Evolutionary conservation across 1,140 invertebrate genomes (phyloP).

Genomic region (Drosophila ohnishii): DNA sequence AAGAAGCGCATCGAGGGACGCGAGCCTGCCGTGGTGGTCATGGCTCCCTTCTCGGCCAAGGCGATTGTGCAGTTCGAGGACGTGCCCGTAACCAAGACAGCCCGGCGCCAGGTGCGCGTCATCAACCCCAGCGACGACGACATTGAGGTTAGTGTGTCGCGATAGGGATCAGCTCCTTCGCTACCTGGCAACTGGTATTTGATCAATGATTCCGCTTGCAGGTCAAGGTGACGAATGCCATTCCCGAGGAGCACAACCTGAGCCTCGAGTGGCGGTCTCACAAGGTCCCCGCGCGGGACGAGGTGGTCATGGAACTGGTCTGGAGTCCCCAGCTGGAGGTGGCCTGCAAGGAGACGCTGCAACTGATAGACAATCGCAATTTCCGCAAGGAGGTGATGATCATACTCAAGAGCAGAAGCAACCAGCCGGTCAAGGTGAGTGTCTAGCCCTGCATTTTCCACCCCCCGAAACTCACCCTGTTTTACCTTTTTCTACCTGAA

Average conservation of each 20-base stretch:
- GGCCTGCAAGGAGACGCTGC: slow-evolving; percentile 86
- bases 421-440: slow-evolving; percentile 65
- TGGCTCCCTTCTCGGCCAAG: slow-evolving; percentile 86
- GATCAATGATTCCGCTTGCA: slow-evolving; percentile 70
- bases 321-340: slow-evolving; percentile 86
- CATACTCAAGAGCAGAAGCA: slow-evolving; percentile 84
- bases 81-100: slow-evolving; percentile 85
- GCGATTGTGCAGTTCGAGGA: slow-evolving; percentile 87
- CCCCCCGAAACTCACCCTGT: slow-evolving; percentile 16
- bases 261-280: slow-evolving; percentile 84
- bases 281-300: slow-evolving; percentile 83
- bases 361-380: slow-evolving; percentile 86
- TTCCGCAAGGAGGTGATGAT: slow-evolving; percentile 88
- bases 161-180: slow-evolving; percentile 34
- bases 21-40: slow-evolving; percentile 82
- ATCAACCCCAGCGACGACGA: slow-evolving; percentile 85
- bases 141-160: slow-evolving; percentile 84
- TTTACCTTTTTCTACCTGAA: slow-evolving; percentile 53
- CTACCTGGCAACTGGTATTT: slow-evolving; percentile 65
- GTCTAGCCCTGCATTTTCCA: neutral
- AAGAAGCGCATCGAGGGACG: slow-evolving; percentile 65
- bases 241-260: slow-evolving; percentile 85
- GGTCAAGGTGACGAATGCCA: slow-evolving; percentile 85
- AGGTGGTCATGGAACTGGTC: slow-evolving; percentile 84
- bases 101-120: slow-evolving; percentile 84